Percentiles rank a stretch among this genome's conserved stretches.
Evolutionary conservation across 2,113 vertebrate genomes (phyloP).

Genomic region (Tragelaphus imberbis): DNA sequence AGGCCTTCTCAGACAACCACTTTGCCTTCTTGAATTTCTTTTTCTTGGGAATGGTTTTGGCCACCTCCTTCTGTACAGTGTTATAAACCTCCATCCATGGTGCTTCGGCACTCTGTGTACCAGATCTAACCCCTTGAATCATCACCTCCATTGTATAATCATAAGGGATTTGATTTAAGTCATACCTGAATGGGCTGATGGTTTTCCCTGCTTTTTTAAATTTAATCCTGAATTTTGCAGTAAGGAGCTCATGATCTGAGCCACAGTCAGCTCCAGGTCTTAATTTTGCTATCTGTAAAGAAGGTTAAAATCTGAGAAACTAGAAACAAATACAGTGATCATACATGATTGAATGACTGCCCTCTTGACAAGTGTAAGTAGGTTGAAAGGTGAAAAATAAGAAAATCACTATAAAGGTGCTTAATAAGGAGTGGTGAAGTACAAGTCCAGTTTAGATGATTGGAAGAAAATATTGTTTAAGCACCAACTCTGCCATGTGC

Average conservation of each 20-base stretch:
- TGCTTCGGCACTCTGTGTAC: neutral
- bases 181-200: neutral
- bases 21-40: neutral
- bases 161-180: neutral
- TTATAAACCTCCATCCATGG: neutral
- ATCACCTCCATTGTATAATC: neutral
- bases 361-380: neutral
- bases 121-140: neutral
- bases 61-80: neutral
- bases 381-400: neutral
- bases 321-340: neutral
- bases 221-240: neutral
- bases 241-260: neutral
- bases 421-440: neutral
- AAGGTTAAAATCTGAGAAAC: neutral
- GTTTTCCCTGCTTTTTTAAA: neutral
- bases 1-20: neutral
- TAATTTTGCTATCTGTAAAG: neutral
- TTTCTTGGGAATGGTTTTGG: neutral
- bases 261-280: neutral
- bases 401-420: neutral
- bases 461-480: neutral
- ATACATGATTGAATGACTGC: neutral
- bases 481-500: neutral
- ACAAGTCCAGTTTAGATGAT: neutral